Percentiles rank a stretch among this genome's conserved stretches.
Evolutionary conservation across 2,888 invertebrate species (phyloP).

Genomic region (Cheilosia vulpina): DNA sequence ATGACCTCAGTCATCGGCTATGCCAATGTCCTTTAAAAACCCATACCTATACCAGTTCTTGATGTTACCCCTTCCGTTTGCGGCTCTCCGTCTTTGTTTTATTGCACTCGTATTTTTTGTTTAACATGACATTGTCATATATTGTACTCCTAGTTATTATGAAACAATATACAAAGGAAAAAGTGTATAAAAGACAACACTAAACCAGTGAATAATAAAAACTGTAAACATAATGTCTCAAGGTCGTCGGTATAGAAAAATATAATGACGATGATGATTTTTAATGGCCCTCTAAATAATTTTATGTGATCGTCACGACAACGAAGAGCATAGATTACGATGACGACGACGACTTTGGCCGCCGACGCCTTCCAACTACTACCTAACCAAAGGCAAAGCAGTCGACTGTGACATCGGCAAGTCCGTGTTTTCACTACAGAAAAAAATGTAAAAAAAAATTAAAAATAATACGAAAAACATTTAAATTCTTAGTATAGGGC

Average conservation of each 20-base stretch:
- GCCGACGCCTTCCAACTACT: conserved; percentile 15
- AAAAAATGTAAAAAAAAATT: not conserved
- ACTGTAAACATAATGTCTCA: conserved; percentile 78
- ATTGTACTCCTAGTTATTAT: conserved; percentile 35
- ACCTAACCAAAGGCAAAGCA: conserved; percentile 20
- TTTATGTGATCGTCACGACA: conserved; percentile 79
- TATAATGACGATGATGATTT: conserved; percentile 81
- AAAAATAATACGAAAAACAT: not conserved
- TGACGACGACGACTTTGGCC: not conserved
- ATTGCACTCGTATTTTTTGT: conserved; percentile 21
- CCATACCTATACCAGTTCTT: conserved; percentile 1
- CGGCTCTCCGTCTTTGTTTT: conserved; percentile 32
- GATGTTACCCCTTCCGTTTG: conserved; percentile 51
- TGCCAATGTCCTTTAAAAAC: conserved; percentile 33
- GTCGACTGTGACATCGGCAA: conserved; percentile 20
- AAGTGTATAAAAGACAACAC: conserved; percentile 19
- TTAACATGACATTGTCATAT: conserved; percentile 35
- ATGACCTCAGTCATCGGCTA: conserved; percentile 30
- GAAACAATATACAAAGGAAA: conserved; percentile 10
- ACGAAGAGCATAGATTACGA: conserved; percentile 34
- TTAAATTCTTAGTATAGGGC: conserved; percentile 22
- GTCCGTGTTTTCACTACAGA: conserved; percentile 28
- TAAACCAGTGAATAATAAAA: conserved; percentile 29
- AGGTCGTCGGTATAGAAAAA: conserved; percentile 79
- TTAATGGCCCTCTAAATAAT: conserved; percentile 83